A percentile compares a stretch with the other conserved stretches of the same genome.
These are phyloP conservation scores for Cettia cetti DNA, from an alignment of 2,113 vertebrate species.

Conservation along the genomic window DNA sequence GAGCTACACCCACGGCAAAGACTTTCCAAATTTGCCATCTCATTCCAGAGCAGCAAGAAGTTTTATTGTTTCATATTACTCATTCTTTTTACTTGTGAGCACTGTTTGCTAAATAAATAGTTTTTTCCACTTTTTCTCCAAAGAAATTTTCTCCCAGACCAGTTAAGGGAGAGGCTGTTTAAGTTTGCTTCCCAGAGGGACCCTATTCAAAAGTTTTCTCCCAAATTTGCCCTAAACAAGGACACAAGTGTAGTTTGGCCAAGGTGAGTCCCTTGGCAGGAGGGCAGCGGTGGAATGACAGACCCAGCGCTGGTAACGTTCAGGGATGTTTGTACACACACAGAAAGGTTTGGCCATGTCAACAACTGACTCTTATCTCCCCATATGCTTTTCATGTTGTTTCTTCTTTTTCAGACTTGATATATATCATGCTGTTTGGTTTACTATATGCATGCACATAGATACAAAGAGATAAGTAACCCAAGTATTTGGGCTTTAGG, in stretches of 20 bases:
- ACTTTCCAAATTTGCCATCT: too few relatives aligned
- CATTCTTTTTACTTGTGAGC: not conserved
- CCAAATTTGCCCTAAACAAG: not conserved
- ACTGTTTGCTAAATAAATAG: not conserved
- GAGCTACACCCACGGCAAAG: too few relatives aligned
- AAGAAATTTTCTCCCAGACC: not conserved
- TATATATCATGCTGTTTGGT: not conserved
- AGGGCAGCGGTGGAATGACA: not conserved
- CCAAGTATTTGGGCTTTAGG: not conserved
- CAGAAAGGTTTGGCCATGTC: not conserved
- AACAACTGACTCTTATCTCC: not conserved
- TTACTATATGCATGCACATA: not conserved
- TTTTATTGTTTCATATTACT: not conserved
- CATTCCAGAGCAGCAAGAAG: not conserved
- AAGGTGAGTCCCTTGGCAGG: not conserved
- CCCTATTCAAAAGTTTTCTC: not conserved
- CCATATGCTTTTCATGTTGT: not conserved
- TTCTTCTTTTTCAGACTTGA: not conserved
- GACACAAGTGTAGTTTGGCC: not conserved
- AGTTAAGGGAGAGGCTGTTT: not conserved
- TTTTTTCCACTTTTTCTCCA: not conserved
- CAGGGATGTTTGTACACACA: not conserved
- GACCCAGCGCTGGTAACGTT: rapidly evolving
- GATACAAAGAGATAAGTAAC: not conserved
- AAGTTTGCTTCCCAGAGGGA: not conserved